These are phyloP conservation scores for Pollicipes pollicipes DNA, from an alignment of 1,140 invertebrate species.

Conservation along the genomic window DNA sequence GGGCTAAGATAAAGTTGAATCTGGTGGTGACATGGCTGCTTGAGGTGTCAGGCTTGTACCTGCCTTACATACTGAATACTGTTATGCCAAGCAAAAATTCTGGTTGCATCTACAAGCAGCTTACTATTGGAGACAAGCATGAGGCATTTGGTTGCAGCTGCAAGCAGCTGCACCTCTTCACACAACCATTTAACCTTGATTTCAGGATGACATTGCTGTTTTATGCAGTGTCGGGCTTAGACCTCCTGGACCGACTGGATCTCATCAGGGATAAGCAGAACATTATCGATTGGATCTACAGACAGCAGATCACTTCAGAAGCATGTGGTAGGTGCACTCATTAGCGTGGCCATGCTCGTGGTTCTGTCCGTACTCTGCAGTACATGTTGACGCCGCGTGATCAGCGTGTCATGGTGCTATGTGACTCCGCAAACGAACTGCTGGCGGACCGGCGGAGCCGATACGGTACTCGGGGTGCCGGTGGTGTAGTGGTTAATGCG, in stretches of 20 bases:
- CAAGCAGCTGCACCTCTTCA: too few relatives aligned
- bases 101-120: too few relatives aligned
- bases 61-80: too few relatives aligned
- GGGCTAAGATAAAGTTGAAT: too few relatives aligned
- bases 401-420: conserved; percentile 13
- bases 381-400: conserved; percentile 14
- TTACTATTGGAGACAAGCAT: too few relatives aligned
- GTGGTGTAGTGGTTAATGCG: neutral
- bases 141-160: too few relatives aligned
- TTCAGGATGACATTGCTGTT: conserved; percentile 63
- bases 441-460: neutral
- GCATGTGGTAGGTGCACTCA: conserved; percentile 33
- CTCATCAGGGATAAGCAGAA: conserved; percentile 40
- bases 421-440: neutral
- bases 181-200: conserved; percentile 13
- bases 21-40: too few relatives aligned
- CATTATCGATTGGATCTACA: conserved; percentile 81
- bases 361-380: conserved; percentile 8
- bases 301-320: conserved; percentile 51
- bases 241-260: conserved; percentile 57
- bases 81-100: too few relatives aligned
- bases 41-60: too few relatives aligned
- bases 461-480: neutral
- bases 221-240: conserved; percentile 75
- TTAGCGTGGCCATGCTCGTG: too few relatives aligned